A percentile compares a stretch with the other conserved stretches of the same genome.
phyloP scores from a whole-genome alignment of 2,888 invertebrate species.

The Beris chalybata region DNA sequence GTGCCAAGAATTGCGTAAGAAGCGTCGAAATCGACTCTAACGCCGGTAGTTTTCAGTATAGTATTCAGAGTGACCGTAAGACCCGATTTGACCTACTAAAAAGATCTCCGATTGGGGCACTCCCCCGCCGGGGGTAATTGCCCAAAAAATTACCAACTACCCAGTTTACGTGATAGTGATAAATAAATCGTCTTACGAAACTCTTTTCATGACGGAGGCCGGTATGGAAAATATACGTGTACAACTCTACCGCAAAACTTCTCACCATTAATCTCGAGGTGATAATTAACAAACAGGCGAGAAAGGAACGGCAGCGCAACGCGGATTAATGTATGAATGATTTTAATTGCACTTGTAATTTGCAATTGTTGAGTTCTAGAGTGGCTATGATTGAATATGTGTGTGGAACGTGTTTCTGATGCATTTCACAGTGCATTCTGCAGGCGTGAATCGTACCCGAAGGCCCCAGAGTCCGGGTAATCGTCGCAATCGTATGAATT shows the following conservation, averaged over 20 bases:
- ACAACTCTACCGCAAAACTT: conserved; percentile 2
- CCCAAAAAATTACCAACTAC: no score
- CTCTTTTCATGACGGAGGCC: background rate
- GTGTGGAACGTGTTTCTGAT: conserved; percentile 12
- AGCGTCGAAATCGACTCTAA: no score
- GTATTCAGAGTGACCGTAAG: no score
- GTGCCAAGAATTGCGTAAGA: no score
- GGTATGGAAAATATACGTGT: no score
- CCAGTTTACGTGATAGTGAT: background rate
- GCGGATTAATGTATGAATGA: conserved; percentile 29
- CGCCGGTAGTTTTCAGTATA: no score
- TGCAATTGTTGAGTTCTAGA: conserved; percentile 18
- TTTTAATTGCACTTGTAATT: conserved; percentile 35
- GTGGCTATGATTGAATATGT: conserved; percentile 24
- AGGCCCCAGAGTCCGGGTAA: background rate
- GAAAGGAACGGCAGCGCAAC: conserved; percentile 15
- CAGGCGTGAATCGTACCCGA: conserved; percentile 18
- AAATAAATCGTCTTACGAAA: background rate
- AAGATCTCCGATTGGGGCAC: no score
- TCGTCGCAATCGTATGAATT: conserved; percentile 7
- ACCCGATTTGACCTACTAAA: no score
- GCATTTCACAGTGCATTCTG: conserved; percentile 1
- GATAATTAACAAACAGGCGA: conserved; percentile 32
- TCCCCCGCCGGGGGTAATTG: no score
- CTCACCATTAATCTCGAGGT: conserved; percentile 34